Conservation (phyloP, 1,140 invertebrate species). For the Neoseiulus cucumeris region DNA sequence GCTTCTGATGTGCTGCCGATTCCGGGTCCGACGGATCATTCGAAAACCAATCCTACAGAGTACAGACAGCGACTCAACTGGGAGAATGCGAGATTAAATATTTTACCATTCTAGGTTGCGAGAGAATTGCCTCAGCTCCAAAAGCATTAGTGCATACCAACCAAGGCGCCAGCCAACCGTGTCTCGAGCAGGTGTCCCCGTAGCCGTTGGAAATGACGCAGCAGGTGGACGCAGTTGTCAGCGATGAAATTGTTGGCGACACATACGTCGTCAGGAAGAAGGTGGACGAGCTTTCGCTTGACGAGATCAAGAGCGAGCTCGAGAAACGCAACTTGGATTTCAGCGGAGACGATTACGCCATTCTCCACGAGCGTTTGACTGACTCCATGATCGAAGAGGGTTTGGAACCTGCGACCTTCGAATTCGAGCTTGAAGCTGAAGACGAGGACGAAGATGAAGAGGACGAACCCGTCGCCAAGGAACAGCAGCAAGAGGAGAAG, state of each 20-base stretch:
- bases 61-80: too few species aligned
- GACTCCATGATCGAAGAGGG: constrained; percentile 8
- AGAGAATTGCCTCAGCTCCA: neutral
- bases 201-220: neutral
- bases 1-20: too few species aligned
- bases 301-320: neutral
- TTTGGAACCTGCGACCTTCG: neutral
- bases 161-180: neutral
- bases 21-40: too few species aligned
- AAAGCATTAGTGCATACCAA: neutral
- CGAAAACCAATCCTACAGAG: too few species aligned
- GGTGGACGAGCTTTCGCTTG: neutral
- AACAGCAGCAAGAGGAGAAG: neutral
- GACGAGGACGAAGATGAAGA: neutral
- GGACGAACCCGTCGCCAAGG: neutral
- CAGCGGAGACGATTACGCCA: constrained; percentile 6
- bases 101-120: constrained; percentile 10
- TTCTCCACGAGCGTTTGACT: constrained; percentile 1
- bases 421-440: constrained; percentile 6
- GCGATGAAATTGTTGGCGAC: neutral
- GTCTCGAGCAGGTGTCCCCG: neutral
- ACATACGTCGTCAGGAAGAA: neutral
- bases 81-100: neutral
- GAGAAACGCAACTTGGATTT: constrained; percentile 5
- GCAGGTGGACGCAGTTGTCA: constrained; percentile 7